Percentiles rank a stretch among this genome's conserved stretches.
These are phyloP conservation scores for Cephus runcator DNA, from an alignment of 2,888 invertebrate species.

Conservation along the genomic window DNA sequence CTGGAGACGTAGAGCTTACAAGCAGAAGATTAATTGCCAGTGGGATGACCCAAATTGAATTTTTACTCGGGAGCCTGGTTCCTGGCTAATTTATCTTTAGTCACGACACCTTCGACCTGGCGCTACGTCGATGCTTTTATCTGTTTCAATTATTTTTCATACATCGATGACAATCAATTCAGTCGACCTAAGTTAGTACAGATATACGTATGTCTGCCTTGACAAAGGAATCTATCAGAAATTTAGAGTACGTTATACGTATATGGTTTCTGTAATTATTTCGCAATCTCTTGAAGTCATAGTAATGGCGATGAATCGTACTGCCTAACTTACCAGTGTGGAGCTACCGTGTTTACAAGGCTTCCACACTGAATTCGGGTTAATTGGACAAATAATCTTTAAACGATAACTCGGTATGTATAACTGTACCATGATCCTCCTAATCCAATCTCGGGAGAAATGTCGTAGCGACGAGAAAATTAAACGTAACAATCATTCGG, in stretches of 20 bases:
- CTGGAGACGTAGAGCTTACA: neutral
- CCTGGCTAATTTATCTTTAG: neutral
- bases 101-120: neutral
- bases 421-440: neutral
- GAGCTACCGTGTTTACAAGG: conserved; percentile 17
- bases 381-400: conserved; percentile 35
- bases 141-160: neutral
- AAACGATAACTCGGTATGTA: neutral
- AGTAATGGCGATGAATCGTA: neutral
- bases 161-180: neutral
- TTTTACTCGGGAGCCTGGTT: neutral
- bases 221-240: neutral
- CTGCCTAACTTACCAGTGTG: neutral
- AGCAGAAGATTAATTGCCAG: neutral
- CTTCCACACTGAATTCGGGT: conserved; percentile 23
- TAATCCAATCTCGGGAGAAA: neutral
- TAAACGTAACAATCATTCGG: neutral
- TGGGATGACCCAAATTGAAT: neutral
- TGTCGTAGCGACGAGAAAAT: neutral
- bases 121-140: neutral
- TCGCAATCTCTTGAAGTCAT: neutral
- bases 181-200: neutral
- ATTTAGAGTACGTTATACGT: neutral
- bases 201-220: too few species aligned
- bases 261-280: conserved; percentile 14